Conservation (phyloP, 2,888 invertebrate species). For the Zele albiditarsus region DNA sequence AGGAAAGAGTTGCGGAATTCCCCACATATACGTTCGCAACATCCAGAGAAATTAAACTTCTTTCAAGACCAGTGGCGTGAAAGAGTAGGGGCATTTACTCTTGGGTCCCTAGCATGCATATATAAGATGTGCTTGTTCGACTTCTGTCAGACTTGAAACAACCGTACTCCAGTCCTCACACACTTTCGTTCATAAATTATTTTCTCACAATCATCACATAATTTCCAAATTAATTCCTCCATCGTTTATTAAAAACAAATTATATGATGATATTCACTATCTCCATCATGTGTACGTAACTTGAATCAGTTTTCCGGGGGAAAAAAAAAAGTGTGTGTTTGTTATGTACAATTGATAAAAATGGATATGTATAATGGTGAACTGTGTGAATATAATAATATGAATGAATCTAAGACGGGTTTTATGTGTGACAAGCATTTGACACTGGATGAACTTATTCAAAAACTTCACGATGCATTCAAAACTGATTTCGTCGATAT, state of each 20-base stretch:
- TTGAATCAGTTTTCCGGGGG: constrained; percentile 8
- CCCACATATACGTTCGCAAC: background rate
- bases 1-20: background rate
- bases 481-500: constrained; percentile 88
- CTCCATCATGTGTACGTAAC: background rate
- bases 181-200: background rate
- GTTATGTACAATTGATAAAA: constrained; percentile 29
- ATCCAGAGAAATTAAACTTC: constrained; percentile 11
- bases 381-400: constrained; percentile 31
- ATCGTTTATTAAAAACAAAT: background rate
- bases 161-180: constrained; percentile 54
- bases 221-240: background rate
- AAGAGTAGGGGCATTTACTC: constrained; percentile 44
- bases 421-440: constrained; percentile 49
- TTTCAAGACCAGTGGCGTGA: background rate
- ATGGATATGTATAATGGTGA: constrained; percentile 57
- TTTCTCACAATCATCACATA: background rate
- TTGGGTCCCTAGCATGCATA: constrained; percentile 48
- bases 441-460: constrained; percentile 78
- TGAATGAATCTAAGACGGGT: constrained; percentile 33
- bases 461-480: constrained; percentile 85
- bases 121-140: constrained; percentile 58
- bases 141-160: constrained; percentile 58
- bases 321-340: constrained; percentile 9
- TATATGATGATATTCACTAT: background rate